phyloP scores from a whole-genome alignment of 2,888 invertebrate genomes.

The Leptothorax acervorum region DNA sequence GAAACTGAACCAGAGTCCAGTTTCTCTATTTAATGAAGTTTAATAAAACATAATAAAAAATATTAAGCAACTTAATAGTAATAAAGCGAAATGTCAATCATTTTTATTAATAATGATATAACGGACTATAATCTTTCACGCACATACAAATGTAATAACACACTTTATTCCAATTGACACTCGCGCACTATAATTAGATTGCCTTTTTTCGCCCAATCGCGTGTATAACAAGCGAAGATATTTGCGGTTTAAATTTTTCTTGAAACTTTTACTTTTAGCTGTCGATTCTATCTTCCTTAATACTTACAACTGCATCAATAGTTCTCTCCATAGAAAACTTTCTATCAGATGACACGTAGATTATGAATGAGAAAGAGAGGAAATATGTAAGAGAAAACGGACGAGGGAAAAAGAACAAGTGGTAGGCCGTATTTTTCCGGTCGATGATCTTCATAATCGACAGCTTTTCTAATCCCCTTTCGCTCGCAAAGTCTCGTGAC shows the following conservation, averaged over 20 bases:
- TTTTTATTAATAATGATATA: background rate
- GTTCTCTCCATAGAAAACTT: constrained; percentile 26
- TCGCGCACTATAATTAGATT: background rate
- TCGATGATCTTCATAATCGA: constrained; percentile 68
- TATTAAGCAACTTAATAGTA: background rate
- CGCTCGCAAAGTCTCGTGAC: constrained; percentile 47
- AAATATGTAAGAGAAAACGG: constrained; percentile 8
- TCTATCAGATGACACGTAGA: constrained; percentile 33
- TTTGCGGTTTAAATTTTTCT: background rate
- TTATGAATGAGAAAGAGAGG: background rate
- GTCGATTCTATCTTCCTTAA: background rate
- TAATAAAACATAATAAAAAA: background rate
- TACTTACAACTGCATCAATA: background rate
- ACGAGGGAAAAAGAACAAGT: constrained; percentile 33
- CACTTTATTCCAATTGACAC: background rate
- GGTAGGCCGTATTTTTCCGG: constrained; percentile 64
- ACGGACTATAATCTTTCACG: background rate
- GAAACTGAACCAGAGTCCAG: background rate
- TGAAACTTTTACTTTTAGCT: background rate
- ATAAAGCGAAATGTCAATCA: background rate
- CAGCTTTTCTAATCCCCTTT: constrained; percentile 69
- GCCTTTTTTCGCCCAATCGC: background rate
- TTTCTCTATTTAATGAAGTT: background rate
- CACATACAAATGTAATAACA: background rate
- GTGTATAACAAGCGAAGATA: background rate